Conservation (phyloP, 2,888 invertebrate genomes). For the Leptinotarsa haldemani region DNA sequence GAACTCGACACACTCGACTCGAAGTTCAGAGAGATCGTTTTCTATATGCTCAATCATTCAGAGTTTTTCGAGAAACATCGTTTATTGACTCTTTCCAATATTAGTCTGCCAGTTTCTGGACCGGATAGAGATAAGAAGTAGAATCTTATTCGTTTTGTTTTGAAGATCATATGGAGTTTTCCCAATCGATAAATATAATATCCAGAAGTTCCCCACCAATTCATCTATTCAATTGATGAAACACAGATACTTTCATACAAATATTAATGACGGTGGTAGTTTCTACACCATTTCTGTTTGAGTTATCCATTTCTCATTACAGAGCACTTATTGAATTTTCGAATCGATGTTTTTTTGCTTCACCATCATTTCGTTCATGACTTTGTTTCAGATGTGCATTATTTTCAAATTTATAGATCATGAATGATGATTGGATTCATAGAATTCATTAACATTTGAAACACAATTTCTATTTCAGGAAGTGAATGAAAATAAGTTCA, state of each 20-base stretch:
- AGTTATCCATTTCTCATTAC: too few species aligned
- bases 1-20: constrained; percentile 48
- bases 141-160: background rate
- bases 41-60: constrained; percentile 12
- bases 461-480: too few species aligned
- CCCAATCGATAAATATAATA: background rate
- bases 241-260: background rate
- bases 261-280: too few species aligned
- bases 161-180: background rate
- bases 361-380: too few species aligned
- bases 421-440: too few species aligned
- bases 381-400: too few species aligned
- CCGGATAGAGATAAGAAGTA: background rate
- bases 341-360: too few species aligned
- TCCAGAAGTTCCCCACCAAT: background rate
- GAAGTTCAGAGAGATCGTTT: constrained; percentile 47
- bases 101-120: constrained; percentile 3
- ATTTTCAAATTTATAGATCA: too few species aligned
- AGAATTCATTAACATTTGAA: too few species aligned
- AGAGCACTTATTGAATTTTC: too few species aligned
- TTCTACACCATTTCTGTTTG: too few species aligned
- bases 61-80: constrained; percentile 14
- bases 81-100: constrained; percentile 23
- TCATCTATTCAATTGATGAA: background rate
- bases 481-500: too few species aligned